Evolutionary conservation across 2,113 vertebrate species (phyloP).

Genomic region (Calidris pygmaea): DNA sequence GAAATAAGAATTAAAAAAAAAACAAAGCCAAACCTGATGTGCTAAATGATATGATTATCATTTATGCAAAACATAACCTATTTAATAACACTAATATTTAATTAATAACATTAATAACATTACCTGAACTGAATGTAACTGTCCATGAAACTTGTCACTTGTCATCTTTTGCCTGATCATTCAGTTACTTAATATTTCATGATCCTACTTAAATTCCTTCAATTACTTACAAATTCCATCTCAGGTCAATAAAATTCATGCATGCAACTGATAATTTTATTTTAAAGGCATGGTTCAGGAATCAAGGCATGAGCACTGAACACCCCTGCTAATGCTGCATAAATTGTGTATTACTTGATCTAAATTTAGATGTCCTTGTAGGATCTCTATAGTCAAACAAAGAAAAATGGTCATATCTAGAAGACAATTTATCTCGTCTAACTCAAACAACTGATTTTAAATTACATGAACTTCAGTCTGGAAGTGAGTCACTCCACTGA

Average conservation of each 20-base stretch:
- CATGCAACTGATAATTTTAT: background rate
- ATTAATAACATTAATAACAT: no score
- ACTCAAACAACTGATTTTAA: background rate
- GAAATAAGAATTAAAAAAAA: background rate
- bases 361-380: background rate
- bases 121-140: background rate
- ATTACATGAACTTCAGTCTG: background rate
- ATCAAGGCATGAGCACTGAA: background rate
- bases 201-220: background rate
- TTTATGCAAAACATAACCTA: background rate
- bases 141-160: background rate
- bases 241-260: background rate
- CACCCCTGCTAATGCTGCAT: background rate
- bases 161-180: background rate
- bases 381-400: background rate
- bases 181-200: background rate
- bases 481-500: background rate
- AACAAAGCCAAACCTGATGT: background rate
- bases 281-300: background rate
- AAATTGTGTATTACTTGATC: background rate
- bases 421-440: background rate
- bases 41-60: background rate
- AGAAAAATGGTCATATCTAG: background rate
- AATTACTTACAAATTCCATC: background rate
- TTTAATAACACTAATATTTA: no score